A percentile compares a stretch with the other conserved stretches of the same genome.
These are phyloP conservation scores for Sminthurides aquaticus DNA, from an alignment of 2,888 invertebrate genomes.

Conservation along the genomic window DNA sequence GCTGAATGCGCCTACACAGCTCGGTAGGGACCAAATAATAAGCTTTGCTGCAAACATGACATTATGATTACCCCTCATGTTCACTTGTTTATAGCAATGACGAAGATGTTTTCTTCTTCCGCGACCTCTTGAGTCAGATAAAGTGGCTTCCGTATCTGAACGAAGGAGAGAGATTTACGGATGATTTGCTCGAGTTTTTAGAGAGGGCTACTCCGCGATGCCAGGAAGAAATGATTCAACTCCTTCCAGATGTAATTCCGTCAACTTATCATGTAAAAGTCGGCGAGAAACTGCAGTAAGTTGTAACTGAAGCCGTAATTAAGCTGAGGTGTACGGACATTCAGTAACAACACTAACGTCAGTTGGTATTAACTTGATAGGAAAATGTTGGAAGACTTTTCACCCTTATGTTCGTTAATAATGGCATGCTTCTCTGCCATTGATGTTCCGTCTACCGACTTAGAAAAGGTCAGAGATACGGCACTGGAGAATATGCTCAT, in stretches of 20 bases:
- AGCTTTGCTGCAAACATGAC: background rate
- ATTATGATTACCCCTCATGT: background rate
- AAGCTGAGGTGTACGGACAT: background rate
- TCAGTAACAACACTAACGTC: background rate
- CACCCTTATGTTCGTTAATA: slow-evolving; percentile 14
- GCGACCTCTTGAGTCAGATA: slow-evolving; percentile 9
- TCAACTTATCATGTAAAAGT: slow-evolving; percentile 4
- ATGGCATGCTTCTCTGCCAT: slow-evolving; percentile 19
- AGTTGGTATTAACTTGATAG: slow-evolving; percentile 3
- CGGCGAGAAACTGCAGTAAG: slow-evolving; percentile 8
- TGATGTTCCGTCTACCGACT: slow-evolving; percentile 13
- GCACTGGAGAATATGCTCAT: slow-evolving; percentile 16
- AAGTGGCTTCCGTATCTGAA: slow-evolving; percentile 19
- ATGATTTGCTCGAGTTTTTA: slow-evolving; percentile 14
- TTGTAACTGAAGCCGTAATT: background rate
- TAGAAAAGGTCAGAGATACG: slow-evolving; percentile 6
- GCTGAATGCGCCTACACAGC: slow-evolving; percentile 11
- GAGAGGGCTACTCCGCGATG: slow-evolving; percentile 9
- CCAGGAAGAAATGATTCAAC: slow-evolving; percentile 15
- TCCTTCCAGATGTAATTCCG: slow-evolving; percentile 19
- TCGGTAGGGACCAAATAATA: no score
- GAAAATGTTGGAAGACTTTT: slow-evolving; percentile 19
- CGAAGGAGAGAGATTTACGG: slow-evolving; percentile 7
- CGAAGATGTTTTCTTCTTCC: slow-evolving; percentile 14
- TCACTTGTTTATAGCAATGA: slow-evolving; percentile 9